A percentile compares a stretch with the other conserved stretches of the same genome.
Conservation (phyloP, 2,113 vertebrate genomes). For the Climacteris rufus region DNA sequence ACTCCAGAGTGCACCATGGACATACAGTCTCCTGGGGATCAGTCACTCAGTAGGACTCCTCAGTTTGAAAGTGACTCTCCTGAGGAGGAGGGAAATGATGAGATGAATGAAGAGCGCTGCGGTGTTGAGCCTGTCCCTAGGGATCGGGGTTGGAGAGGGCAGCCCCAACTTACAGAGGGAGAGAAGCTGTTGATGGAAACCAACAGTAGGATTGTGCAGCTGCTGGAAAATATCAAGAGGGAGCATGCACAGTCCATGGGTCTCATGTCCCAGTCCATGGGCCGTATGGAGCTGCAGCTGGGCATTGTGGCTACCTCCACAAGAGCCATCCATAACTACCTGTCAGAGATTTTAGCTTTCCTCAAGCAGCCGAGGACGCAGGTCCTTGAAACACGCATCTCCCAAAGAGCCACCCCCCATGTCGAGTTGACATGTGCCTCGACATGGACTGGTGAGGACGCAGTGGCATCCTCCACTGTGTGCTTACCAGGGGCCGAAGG, state of each 20-base stretch:
- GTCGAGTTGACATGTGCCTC: conserved; percentile 71
- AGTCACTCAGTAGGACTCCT: conserved; percentile 73
- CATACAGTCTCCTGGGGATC: conserved; percentile 68
- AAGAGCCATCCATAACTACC: conserved; percentile 76
- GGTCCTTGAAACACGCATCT: conserved; percentile 71
- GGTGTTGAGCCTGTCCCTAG: conserved; percentile 73
- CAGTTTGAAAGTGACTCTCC: conserved; percentile 75
- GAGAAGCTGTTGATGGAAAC: conserved; percentile 73
- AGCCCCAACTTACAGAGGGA: conserved; percentile 71
- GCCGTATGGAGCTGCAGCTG: conserved; percentile 72
- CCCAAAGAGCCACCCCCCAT: conserved; percentile 73
- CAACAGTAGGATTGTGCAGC: conserved; percentile 74
- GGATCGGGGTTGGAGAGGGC: conserved; percentile 74
- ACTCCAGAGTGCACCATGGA: conserved; percentile 71
- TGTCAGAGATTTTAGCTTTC: conserved; percentile 73
- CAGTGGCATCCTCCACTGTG: conserved; percentile 71
- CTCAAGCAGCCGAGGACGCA: conserved; percentile 71
- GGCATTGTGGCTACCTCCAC: conserved; percentile 75
- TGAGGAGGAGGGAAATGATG: conserved; percentile 73
- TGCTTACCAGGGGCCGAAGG: conserved; percentile 67
- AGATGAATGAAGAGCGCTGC: conserved; percentile 68
- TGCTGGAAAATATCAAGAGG: conserved; percentile 74
- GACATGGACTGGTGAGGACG: conserved; percentile 71
- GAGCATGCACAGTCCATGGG: conserved; percentile 75
- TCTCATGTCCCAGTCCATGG: conserved; percentile 73